Percentiles rank a stretch among this genome's conserved stretches.
Evolutionary conservation across 23 tunicate genomes (phyloP).

Genomic region (Aplidium turbinatum): DNA sequence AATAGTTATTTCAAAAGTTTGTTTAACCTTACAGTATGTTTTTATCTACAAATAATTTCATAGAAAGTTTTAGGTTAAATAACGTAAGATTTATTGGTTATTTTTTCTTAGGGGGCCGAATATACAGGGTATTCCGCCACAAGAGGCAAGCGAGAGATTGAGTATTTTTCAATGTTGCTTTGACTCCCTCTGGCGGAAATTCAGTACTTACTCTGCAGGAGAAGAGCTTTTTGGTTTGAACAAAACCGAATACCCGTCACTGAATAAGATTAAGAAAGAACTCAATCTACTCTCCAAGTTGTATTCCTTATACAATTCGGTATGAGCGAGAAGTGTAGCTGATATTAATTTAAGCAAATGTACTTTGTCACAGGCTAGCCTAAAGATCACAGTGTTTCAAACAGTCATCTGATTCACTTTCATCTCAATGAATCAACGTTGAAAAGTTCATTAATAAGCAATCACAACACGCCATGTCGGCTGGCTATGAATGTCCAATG

Average conservation of each 20-base stretch:
- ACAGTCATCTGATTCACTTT: neutral
- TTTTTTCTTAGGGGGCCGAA: constrained; percentile 68
- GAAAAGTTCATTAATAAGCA: no score
- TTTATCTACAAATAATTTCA: no score
- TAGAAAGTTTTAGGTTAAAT: no score
- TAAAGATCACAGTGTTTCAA: neutral
- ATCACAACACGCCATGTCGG: no score
- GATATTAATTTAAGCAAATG: neutral
- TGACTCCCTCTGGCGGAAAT: constrained; percentile 91
- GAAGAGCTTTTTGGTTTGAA: constrained; percentile 90
- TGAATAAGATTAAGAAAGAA: constrained; percentile 87
- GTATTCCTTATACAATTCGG: constrained; percentile 86
- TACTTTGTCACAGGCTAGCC: neutral
- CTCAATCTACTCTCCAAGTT: constrained; percentile 88
- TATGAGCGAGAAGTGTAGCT: constrained; percentile 35
- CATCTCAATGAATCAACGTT: neutral
- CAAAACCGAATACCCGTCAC: constrained; percentile 87
- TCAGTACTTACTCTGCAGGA: constrained; percentile 82
- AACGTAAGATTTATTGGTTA: no score
- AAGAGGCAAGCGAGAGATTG: constrained; percentile 90
- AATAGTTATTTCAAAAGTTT: no score
- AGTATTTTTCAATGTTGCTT: constrained; percentile 83
- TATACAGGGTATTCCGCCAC: constrained; percentile 88
- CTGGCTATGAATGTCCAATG: no score
- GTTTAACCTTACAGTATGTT: no score